Percentiles rank a stretch among this genome's conserved stretches.
Evolutionary conservation across 2,113 vertebrate genomes (phyloP).

Genomic region (Tor tambroides): DNA sequence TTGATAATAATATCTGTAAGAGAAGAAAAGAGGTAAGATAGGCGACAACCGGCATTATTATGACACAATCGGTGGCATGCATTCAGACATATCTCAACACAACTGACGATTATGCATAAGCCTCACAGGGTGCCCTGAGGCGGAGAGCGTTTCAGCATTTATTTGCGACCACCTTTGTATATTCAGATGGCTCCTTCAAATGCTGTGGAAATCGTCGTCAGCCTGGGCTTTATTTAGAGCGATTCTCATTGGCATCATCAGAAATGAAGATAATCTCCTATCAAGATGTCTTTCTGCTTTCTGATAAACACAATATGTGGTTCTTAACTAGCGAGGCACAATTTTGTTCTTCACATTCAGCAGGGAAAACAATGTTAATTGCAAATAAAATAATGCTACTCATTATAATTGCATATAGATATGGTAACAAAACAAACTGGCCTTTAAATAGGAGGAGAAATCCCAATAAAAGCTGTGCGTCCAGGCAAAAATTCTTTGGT

Average conservation of each 20-base stretch:
- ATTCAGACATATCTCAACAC: constrained; percentile 12
- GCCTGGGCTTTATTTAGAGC: constrained; percentile 8
- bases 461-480: not conserved
- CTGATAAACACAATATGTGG: not conserved
- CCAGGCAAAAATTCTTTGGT: not conserved
- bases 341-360: not conserved
- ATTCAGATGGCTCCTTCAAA: constrained; percentile 30
- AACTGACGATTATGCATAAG: constrained; percentile 15
- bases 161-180: constrained; percentile 17
- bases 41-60: constrained; percentile 33
- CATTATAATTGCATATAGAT: not conserved
- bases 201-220: constrained; percentile 4
- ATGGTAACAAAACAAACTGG: not conserved
- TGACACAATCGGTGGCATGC: constrained; percentile 30
- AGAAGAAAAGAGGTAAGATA: constrained; percentile 33
- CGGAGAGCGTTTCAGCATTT: constrained; percentile 1
- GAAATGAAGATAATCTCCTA: not conserved
- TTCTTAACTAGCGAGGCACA: not conserved
- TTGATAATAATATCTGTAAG: constrained; percentile 54
- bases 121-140: not conserved
- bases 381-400: not conserved
- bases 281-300: not conserved
- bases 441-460: not conserved
- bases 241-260: not conserved
- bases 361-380: not conserved